A percentile compares a stretch with the other conserved stretches of the same genome.
Evolutionary conservation across 2,888 invertebrate species (phyloP).

Genomic region (Crematogaster levior): DNA sequence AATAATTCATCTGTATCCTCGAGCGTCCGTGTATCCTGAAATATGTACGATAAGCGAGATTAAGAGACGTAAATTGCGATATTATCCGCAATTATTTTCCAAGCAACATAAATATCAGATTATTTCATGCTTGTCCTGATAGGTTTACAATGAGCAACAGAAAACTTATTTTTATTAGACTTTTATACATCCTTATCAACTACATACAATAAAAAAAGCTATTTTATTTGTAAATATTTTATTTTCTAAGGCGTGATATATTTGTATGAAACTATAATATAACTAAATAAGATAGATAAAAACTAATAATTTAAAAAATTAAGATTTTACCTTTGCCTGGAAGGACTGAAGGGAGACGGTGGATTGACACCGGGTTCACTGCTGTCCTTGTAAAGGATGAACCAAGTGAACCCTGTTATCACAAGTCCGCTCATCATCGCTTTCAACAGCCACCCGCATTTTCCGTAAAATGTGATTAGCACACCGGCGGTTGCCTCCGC

Average conservation of each 20-base stretch:
- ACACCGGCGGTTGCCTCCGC: constrained; percentile 58
- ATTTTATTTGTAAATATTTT: neutral
- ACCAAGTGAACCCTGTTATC: constrained; percentile 87
- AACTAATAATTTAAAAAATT: neutral
- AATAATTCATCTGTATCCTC: constrained; percentile 78
- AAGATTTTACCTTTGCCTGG: constrained; percentile 85
- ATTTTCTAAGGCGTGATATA: neutral
- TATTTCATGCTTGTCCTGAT: neutral
- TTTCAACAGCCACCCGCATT: constrained; percentile 75
- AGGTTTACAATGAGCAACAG: neutral
- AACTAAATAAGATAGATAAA: neutral
- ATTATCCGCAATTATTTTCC: neutral
- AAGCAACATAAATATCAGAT: neutral
- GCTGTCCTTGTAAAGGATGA: constrained; percentile 89
- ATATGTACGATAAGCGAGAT: neutral
- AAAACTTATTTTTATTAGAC: neutral
- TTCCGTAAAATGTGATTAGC: constrained; percentile 44
- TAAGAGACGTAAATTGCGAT: neutral
- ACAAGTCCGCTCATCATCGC: constrained; percentile 85
- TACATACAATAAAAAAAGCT: neutral
- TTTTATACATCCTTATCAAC: neutral
- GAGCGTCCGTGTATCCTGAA: constrained; percentile 50
- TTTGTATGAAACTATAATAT: neutral
- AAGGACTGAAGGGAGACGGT: constrained; percentile 87
- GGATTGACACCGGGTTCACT: constrained; percentile 88